Conservation (phyloP, 1,140 invertebrate species). For the Andrena cerasifolii region DNA sequence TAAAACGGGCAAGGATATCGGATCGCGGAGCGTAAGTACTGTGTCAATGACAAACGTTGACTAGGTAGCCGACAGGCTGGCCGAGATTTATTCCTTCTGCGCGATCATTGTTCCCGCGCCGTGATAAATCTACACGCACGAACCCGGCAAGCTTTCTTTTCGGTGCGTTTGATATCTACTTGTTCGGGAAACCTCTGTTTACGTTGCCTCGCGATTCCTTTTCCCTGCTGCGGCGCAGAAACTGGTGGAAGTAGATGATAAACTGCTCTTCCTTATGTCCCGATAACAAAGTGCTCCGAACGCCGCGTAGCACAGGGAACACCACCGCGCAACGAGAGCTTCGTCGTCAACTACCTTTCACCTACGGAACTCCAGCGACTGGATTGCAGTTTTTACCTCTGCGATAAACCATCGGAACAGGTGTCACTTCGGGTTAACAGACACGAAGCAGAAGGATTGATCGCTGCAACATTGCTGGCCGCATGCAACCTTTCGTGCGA, state of each 20-base stretch:
- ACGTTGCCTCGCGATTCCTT: not conserved
- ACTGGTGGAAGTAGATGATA: not conserved
- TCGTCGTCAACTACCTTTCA: too few relatives aligned
- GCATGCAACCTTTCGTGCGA: constrained; percentile 42
- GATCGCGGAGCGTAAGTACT: constrained; percentile 21
- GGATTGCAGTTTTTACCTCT: not conserved
- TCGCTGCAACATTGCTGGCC: constrained; percentile 17
- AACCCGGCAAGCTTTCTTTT: constrained; percentile 11
- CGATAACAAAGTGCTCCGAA: too few relatives aligned
- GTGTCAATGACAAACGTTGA: constrained; percentile 39
- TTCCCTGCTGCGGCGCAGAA: not conserved
- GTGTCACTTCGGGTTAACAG: not conserved
- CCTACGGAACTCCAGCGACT: not conserved
- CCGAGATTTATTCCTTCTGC: constrained; percentile 39
- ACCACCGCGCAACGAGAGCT: too few relatives aligned
- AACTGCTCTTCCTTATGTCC: not conserved
- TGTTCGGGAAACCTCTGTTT: not conserved
- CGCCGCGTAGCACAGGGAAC: too few relatives aligned
- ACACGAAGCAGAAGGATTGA: not conserved
- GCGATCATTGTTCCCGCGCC: constrained; percentile 38
- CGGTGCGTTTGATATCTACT: not conserved
- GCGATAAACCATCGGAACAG: not conserved
- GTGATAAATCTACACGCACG: constrained; percentile 32
- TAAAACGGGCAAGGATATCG: constrained; percentile 48
- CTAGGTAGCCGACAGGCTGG: constrained; percentile 18